Evolutionary conservation across 2,888 invertebrate species (phyloP).

Genomic region (Creontiades dilutus): DNA sequence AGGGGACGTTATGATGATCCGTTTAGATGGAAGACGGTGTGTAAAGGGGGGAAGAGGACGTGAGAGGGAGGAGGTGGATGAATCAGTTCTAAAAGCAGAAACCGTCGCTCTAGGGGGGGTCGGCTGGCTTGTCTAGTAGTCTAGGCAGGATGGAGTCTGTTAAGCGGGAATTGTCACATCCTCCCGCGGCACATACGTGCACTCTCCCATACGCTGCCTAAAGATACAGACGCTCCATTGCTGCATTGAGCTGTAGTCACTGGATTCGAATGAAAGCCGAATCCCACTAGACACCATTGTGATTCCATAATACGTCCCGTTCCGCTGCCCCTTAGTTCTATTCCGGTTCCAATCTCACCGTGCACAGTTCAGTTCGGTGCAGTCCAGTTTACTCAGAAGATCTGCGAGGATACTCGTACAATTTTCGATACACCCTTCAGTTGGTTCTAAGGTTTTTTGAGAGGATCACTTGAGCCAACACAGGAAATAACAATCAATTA

Average conservation of each 20-base stretch:
- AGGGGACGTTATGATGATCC: background rate
- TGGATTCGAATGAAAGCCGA: background rate
- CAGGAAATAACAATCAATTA: too few species aligned
- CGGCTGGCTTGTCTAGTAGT: slow-evolving; percentile 36
- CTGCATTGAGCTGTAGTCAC: background rate
- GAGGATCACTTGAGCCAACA: too few species aligned
- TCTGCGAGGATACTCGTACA: too few species aligned
- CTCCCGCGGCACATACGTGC: slow-evolving; percentile 10
- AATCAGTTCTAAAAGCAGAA: slow-evolving; percentile 62
- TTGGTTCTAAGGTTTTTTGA: too few species aligned
- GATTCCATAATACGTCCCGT: background rate
- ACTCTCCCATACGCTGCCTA: background rate
- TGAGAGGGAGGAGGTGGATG: background rate
- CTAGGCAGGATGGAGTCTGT: slow-evolving; percentile 66
- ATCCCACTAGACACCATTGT: background rate
- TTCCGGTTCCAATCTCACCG: too few species aligned
- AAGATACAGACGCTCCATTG: background rate
- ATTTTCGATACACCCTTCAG: too few species aligned
- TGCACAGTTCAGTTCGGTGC: too few species aligned
- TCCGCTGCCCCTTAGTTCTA: background rate
- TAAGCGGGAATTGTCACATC: slow-evolving; percentile 67
- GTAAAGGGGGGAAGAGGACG: background rate
- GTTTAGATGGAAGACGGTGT: too few species aligned
- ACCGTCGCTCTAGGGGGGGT: background rate
- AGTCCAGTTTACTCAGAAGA: too few species aligned